A percentile compares a stretch with the other conserved stretches of the same genome.
Conservation (phyloP, 2,797 vertebrate genomes). For the Gobionotothen gibberifrons region DNA sequence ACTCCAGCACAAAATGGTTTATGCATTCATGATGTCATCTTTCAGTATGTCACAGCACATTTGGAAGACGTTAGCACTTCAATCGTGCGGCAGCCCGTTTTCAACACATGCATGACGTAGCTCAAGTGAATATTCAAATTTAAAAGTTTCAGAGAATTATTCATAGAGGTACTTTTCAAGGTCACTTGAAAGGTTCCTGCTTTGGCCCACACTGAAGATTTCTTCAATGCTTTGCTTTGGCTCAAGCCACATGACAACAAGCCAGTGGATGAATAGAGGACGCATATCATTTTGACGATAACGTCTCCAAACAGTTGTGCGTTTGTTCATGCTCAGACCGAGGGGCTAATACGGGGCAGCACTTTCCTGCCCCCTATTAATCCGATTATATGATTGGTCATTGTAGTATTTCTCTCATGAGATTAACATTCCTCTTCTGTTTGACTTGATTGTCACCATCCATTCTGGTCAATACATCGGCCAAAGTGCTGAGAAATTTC, state of each 20-base stretch:
- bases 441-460: conserved; percentile 76
- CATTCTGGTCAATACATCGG: conserved; percentile 69
- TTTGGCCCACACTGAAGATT: not conserved
- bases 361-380: conserved; percentile 74
- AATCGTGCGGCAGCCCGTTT: conserved; percentile 33
- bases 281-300: conserved; percentile 69
- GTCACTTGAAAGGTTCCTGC: not conserved
- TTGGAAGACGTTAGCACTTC: conserved; percentile 74
- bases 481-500: conserved; percentile 37
- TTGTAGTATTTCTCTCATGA: conserved; percentile 70
- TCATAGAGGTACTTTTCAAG: conserved; percentile 12
- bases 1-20: conserved; percentile 63
- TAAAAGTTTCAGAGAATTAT: conserved; percentile 21
- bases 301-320: conserved; percentile 73
- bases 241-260: conserved; percentile 51
- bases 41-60: conserved; percentile 70
- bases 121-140: conserved; percentile 36
- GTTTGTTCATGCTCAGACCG: conserved; percentile 66
- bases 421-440: conserved; percentile 83
- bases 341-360: conserved; percentile 63
- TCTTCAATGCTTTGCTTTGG: conserved; percentile 38
- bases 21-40: conserved; percentile 76
- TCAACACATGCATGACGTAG: conserved; percentile 57
- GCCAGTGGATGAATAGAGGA: conserved; percentile 47
- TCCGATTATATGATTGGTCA: conserved; percentile 79